Conservation (phyloP, 2,113 vertebrate genomes). For the Felis chaus region DNA sequence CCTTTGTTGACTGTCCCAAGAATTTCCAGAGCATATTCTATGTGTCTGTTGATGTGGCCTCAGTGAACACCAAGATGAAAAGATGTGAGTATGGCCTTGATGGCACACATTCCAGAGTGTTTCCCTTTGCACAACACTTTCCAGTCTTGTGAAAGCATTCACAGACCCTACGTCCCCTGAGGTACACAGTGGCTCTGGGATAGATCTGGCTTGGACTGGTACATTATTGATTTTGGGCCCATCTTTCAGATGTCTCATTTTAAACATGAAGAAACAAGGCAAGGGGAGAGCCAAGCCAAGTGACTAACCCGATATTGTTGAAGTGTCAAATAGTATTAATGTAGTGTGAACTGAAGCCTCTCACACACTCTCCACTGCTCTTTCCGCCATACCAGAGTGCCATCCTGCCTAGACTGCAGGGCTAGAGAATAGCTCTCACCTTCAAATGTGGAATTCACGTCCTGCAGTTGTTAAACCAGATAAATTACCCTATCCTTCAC, state of each 20-base stretch:
- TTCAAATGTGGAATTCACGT: not conserved
- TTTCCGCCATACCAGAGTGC: not conserved
- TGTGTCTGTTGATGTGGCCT: not conserved
- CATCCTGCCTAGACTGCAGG: not conserved
- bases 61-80: not conserved
- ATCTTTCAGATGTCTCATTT: not conserved
- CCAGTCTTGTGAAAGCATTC: not conserved
- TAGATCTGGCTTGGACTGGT: not conserved
- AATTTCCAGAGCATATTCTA: not conserved
- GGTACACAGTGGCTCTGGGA: too few relatives aligned
- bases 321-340: not conserved
- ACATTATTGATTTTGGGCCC: not conserved
- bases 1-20: not conserved
- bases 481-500: not conserved
- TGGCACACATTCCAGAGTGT: not conserved
- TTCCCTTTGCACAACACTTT: not conserved
- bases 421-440: not conserved
- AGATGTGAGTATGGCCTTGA: accelerated
- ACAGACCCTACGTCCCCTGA: not conserved
- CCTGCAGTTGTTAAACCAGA: not conserved
- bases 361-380: not conserved
- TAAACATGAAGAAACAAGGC: not conserved
- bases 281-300: not conserved
- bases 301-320: not conserved
- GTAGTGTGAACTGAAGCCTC: not conserved